These are phyloP conservation scores for Balearica regulorum DNA, from an alignment of 2,797 vertebrate species.

Conservation along the genomic window DNA sequence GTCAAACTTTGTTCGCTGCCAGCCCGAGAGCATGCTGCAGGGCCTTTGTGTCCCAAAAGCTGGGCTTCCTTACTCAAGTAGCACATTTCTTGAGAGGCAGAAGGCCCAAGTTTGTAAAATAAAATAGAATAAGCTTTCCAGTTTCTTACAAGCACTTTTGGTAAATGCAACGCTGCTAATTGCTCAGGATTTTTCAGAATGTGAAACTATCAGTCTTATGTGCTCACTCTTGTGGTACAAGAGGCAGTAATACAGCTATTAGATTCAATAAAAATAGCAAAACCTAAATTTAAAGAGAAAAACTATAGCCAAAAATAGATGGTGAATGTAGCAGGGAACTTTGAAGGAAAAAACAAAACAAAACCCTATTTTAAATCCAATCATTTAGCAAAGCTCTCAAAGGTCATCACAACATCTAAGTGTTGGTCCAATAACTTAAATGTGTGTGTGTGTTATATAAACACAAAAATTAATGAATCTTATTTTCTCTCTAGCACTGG, in stretches of 20 bases:
- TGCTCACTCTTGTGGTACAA: not conserved
- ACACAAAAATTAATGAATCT: not conserved
- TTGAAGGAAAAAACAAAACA: not conserved
- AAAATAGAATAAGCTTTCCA: not conserved
- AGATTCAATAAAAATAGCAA: not conserved
- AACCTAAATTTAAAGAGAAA: not conserved
- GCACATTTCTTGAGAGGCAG: not conserved
- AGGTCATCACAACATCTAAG: not conserved
- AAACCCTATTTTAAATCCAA: not conserved
- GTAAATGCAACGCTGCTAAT: not conserved
- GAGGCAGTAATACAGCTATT: rapidly evolving
- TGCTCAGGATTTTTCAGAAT: not conserved
- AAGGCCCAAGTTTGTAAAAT: not conserved
- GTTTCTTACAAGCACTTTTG: not conserved
- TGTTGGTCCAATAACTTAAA: not conserved
- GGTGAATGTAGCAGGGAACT: not conserved
- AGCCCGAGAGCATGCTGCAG: not conserved
- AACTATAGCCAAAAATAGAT: not conserved
- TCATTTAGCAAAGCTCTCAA: not conserved
- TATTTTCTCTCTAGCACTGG: not conserved
- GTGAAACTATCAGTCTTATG: not conserved
- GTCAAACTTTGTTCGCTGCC: not conserved
- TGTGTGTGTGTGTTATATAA: not conserved
- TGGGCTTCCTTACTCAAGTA: not conserved
- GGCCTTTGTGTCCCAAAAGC: not conserved